These are phyloP conservation scores for Meleagris gallopavo DNA, from an alignment of 2,113 vertebrate genomes.

Conservation along the genomic window DNA sequence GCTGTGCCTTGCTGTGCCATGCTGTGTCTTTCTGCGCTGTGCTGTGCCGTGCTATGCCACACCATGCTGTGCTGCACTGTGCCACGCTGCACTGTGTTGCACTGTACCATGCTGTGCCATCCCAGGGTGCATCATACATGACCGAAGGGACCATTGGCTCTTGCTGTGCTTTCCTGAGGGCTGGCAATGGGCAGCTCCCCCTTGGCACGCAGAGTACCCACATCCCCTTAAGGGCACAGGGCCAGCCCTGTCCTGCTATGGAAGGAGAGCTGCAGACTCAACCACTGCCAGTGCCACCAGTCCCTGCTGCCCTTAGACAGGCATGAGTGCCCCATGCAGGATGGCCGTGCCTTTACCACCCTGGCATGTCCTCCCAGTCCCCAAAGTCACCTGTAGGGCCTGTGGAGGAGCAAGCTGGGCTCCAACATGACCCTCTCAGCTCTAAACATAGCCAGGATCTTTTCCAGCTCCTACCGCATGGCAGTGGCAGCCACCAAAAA, in stretches of 20 bases:
- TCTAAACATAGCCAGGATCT: fast-evolving
- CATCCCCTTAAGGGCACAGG: too few species aligned
- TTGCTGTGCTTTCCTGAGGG: neutral
- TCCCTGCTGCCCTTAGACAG: neutral
- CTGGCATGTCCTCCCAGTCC: neutral
- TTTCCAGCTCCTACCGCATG: neutral
- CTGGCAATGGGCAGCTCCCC: too few species aligned
- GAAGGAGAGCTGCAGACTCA: neutral
- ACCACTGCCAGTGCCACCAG: neutral
- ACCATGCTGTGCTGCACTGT: too few species aligned
- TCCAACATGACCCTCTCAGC: neutral
- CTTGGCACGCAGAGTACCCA: too few species aligned
- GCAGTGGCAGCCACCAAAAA: neutral
- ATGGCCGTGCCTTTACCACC: too few species aligned
- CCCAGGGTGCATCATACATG: too few species aligned
- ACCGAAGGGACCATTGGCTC: too few species aligned
- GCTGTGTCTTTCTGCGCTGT: too few species aligned
- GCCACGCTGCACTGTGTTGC: too few species aligned
- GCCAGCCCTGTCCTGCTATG: too few species aligned
- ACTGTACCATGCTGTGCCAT: too few species aligned
- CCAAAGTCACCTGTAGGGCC: neutral
- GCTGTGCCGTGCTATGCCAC: too few species aligned
- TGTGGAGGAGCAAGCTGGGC: neutral
- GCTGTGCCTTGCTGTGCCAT: neutral
- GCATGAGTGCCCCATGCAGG: neutral